phyloP scores from a whole-genome alignment of 2,888 invertebrate genomes.

The Galerucella nymphaeae region DNA sequence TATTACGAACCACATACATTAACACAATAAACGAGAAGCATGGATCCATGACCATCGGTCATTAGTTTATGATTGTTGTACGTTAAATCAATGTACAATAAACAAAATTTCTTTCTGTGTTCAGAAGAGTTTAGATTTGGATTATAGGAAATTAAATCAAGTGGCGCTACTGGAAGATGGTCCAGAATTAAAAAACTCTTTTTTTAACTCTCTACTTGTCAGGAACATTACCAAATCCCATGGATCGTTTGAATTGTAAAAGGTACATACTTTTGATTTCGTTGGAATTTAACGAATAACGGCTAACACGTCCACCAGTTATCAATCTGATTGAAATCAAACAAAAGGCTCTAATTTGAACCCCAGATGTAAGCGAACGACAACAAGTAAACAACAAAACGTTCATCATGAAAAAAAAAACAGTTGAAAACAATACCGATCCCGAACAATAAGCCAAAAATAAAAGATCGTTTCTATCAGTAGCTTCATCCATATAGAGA shows the following conservation, averaged over 20 bases:
- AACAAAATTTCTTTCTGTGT: too few species aligned
- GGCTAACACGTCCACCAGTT: neutral
- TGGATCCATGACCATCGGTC: too few species aligned
- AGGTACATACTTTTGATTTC: neutral
- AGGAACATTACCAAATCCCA: neutral
- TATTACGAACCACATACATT: too few species aligned
- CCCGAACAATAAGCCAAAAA: slow-evolving; percentile 34
- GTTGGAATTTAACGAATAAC: neutral
- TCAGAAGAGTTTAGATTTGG: neutral
- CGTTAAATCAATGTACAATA: too few species aligned
- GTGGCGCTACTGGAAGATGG: neutral
- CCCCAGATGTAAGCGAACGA: slow-evolving; percentile 4
- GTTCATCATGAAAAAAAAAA: slow-evolving; percentile 7
- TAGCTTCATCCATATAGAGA: neutral
- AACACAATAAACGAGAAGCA: too few species aligned
- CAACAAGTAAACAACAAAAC: slow-evolving; percentile 8
- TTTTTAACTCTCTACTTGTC: neutral
- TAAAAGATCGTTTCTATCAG: slow-evolving; percentile 22
- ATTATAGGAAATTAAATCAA: neutral
- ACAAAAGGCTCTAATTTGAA: slow-evolving; percentile 8
- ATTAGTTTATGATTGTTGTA: too few species aligned
- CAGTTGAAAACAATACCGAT: slow-evolving; percentile 34
- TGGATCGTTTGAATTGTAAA: neutral
- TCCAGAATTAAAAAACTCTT: neutral
- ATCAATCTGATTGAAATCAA: neutral